These are phyloP conservation scores for Macrotis lagotis DNA, from an alignment of 2,113 vertebrate species.

Conservation along the genomic window DNA sequence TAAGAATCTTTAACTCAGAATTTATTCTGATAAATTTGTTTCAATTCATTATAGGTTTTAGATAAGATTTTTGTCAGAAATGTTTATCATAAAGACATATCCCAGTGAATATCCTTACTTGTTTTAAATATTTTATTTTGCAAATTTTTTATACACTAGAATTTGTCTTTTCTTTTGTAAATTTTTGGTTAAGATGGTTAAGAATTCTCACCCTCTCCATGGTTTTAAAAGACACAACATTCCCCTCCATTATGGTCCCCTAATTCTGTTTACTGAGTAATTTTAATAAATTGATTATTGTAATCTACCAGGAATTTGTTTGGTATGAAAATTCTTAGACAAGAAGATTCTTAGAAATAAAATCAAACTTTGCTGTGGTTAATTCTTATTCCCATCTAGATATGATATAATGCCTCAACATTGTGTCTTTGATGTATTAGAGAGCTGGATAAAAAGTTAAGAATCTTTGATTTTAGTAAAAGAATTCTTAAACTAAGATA, in stretches of 20 bases:
- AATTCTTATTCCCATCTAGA: background rate
- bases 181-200: background rate
- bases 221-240: background rate
- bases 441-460: constrained; percentile 22
- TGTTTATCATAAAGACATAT: background rate
- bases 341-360: background rate
- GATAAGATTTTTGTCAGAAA: background rate
- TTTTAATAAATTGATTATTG: background rate
- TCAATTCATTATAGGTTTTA: background rate
- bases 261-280: background rate
- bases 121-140: background rate
- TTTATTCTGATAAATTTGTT: background rate
- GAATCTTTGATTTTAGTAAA: background rate
- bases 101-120: background rate
- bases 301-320: background rate
- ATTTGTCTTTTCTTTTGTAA: background rate
- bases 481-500: background rate
- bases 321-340: background rate
- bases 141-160: background rate
- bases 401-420: background rate
- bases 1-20: background rate
- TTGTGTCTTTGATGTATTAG: background rate
- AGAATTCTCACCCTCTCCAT: background rate
- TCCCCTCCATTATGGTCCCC: background rate
- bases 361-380: background rate